Evolutionary conservation across 1,140 invertebrate genomes (phyloP), one percentile per base, ranked within the genome.

Genomic region (Rhyacophila brunnea): DNA sequence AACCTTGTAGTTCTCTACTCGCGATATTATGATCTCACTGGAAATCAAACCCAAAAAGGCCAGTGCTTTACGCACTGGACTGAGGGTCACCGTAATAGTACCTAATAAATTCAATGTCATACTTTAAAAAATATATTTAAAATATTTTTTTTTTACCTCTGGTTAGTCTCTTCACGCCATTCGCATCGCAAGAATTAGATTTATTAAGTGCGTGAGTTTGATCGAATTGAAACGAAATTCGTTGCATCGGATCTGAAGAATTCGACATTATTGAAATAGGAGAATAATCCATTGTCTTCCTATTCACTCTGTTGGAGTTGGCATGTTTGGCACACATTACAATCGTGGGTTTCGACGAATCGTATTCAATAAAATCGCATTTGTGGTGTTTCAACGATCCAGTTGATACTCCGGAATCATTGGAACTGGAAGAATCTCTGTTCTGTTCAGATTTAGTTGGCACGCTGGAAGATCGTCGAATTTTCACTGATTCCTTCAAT

Each of bases 381-480:
- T 77, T 82, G 55, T 82, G 76, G 57, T 86, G 83, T 61, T 83
- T 86, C 15, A 86, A 68, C 0, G 83, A 85, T 2, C 81, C 82
- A 0, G 82, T 83, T 0, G 83, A 86, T 0, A 89, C 86, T 0
- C 87, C 88, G 0, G 87, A 89, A 70, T 90, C 88, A 65, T 87
- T 88, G 38, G 86, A 88, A 66, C 86, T 87, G 7, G 86, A 87
- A 0, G 87, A 88, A 66, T 88, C 87, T 32, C 87, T 72, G 63
- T 89, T 88, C 48, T 85, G 81, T 6, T 77, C 77, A 28, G 83
- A 72, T 66, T 87, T 86, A 42, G 84, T 87, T 19, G 87, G 87
- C 4, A 88, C 86, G 36, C 85, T 90, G 1, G 89, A 91, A 0
- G 89, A 91, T 54, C 90, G 74, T 35, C 89, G 77, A 14, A 89